Evolutionary conservation across 2,113 vertebrate species (phyloP).

Genomic region (Neomonachus schauinslandi): DNA sequence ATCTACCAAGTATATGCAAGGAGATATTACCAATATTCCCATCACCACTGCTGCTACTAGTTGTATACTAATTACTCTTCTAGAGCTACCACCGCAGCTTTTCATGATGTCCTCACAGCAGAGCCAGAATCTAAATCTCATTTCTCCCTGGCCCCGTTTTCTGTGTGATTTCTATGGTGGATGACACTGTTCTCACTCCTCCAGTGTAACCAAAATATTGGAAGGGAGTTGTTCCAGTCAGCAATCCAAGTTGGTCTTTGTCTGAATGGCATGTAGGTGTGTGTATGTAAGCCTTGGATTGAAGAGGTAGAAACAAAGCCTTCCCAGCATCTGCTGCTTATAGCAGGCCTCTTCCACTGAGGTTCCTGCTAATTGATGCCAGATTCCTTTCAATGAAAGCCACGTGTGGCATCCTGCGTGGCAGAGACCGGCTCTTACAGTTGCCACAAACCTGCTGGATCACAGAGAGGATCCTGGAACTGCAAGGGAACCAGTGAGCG

Average conservation of each 20-base stretch:
- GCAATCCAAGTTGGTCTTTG: background rate
- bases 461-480: background rate
- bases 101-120: background rate
- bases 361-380: background rate
- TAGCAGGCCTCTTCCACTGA: background rate
- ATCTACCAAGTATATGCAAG: background rate
- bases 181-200: background rate
- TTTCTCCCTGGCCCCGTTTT: background rate
- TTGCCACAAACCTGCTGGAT: background rate
- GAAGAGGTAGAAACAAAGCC: background rate
- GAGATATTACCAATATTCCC: accelerated
- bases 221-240: background rate
- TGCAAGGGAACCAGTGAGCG: background rate
- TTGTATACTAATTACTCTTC: background rate
- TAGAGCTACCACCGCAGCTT: background rate
- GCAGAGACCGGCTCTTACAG: background rate
- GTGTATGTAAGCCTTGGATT: accelerated
- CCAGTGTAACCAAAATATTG: background rate
- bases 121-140: background rate
- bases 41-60: background rate
- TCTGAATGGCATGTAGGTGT: background rate
- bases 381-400: background rate
- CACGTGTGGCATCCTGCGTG: accelerated
- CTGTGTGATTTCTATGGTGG: background rate
- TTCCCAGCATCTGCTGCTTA: background rate